Evolutionary conservation across 2,113 vertebrate genomes (phyloP), one percentile per base, ranked within the genome.

Genomic region (Labrus mixtus): DNA sequence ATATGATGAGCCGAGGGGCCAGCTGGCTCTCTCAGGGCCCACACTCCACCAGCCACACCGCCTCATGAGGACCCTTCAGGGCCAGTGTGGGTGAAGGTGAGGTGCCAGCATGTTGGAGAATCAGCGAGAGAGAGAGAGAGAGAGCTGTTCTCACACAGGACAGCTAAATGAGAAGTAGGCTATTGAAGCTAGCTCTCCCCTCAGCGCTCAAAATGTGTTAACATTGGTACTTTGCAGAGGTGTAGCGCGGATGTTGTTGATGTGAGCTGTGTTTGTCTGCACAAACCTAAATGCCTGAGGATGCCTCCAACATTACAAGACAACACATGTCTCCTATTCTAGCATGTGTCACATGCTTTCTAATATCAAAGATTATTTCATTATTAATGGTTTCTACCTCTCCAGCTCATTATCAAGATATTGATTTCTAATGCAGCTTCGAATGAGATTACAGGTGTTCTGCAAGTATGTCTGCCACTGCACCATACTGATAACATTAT

Each of bases 61-160:
- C 45, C 79, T 68, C 76, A 48, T 48, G 77, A 86, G 80, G 69
- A 50, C 84, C 81, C 80, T 83, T 51, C 60, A 76, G 72, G 55
- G 73, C 19, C 7, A 15, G 58, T 2, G 3, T 2, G 3, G 48
- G 62, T 67, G 80, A 73, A 79, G 84, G 76, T 65, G 68, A 86
- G 68, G 39, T 37, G 37, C 64, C 75, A 45, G 55, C 45, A 25
- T 41, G 39, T 41, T 41, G 11, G 39, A 41, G 39, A 41, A 41
- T 2, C 39, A 41, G 39, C 9, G 39, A 41, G 39, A 11, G 39
- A 41, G 39, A 45, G 37, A 22, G 37, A 56, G 23, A 41, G 69
- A 19, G 20, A 1, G 8, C 45, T 55, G 70, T 55, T 54, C 55
- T 59, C 54, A 43, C 56, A 33, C n/a, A 39, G 63, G 54, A 75